A percentile compares a stretch with the other conserved stretches of the same genome.
These are phyloP conservation scores for Chaetura pelagica DNA, from an alignment of 2,113 vertebrate species.

Conservation along the genomic window DNA sequence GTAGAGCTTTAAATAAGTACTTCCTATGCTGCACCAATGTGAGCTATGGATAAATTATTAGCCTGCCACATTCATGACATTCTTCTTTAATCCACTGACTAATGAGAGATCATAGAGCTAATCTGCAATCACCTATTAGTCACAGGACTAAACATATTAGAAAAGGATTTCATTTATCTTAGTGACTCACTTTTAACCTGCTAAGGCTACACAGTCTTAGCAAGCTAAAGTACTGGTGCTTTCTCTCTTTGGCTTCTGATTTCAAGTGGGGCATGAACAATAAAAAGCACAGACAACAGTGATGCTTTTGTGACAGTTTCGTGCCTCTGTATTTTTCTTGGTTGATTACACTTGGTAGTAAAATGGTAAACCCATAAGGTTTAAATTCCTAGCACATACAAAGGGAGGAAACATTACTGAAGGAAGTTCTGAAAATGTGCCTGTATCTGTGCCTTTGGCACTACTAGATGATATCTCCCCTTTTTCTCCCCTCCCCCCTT, in stretches of 20 bases:
- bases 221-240: background rate
- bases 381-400: background rate
- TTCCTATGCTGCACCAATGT: background rate
- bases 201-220: background rate
- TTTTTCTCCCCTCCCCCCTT: background rate
- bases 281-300: background rate
- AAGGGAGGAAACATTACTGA: background rate
- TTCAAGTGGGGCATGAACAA: background rate
- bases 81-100: slow-evolving; percentile 10
- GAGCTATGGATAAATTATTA: background rate
- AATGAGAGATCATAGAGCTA: slow-evolving; percentile 1
- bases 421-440: background rate
- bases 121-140: slow-evolving; percentile 1
- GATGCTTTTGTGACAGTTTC: background rate
- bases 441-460: background rate
- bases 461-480: background rate
- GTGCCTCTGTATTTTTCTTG: background rate
- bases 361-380: background rate
- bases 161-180: background rate
- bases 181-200: background rate
- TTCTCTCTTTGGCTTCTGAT: background rate
- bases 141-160: background rate
- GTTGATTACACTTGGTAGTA: background rate
- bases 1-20: background rate
- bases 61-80: background rate